Conservation (phyloP, 2,113 vertebrate genomes). For the Petaurus breviceps region DNA sequence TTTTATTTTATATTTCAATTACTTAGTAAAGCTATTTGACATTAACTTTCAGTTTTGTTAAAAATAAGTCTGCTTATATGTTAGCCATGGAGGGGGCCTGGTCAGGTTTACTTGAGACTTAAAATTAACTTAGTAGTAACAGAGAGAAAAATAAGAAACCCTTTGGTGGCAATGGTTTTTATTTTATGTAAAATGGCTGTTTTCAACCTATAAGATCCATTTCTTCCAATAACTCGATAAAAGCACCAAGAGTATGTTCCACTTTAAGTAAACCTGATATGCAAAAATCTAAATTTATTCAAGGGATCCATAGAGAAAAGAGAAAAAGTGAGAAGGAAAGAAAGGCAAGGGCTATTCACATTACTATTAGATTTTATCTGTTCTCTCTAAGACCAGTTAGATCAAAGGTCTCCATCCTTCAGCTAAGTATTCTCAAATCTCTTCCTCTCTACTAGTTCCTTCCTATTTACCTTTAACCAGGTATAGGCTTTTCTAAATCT, state of each 20-base stretch:
- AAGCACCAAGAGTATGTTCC: not conserved
- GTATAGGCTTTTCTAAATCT: not conserved
- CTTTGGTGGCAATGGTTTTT: not conserved
- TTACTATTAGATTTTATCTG: not conserved
- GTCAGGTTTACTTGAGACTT: not conserved
- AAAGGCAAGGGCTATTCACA: not conserved
- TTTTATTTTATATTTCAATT: not conserved
- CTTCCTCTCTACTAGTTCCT: not conserved
- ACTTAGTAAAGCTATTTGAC: not conserved
- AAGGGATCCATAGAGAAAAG: not conserved
- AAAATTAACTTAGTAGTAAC: not conserved
- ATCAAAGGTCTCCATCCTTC: not conserved
- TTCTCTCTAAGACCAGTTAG: not conserved
- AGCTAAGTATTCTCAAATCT: not conserved
- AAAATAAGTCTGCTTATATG: not conserved
- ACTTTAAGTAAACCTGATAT: slow-evolving; percentile 44
- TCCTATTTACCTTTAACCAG: not conserved
- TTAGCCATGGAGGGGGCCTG: not conserved
- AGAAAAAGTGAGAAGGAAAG: slow-evolving; percentile 4
- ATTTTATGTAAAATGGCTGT: not conserved
- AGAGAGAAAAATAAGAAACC: not conserved
- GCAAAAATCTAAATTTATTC: slow-evolving; percentile 52
- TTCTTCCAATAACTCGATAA: not conserved
- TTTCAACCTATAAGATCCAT: not conserved
- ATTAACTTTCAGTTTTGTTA: not conserved